Base-by-base conservation (phyloP, 1,140 invertebrate genomes). In the Drosophila murphyi region DNA sequence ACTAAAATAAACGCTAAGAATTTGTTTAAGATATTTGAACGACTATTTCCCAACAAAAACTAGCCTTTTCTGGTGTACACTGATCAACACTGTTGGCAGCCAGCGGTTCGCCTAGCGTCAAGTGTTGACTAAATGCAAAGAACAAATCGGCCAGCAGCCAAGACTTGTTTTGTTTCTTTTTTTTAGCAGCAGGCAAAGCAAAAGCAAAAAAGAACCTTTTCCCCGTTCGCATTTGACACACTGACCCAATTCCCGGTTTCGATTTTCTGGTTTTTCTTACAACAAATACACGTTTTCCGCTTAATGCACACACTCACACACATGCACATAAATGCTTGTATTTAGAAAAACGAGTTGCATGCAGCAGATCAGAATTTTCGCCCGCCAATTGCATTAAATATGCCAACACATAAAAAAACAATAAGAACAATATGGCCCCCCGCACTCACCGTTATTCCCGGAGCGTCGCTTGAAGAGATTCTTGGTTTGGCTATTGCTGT, bases 231-330 rank as follows among this genome's bases (percentile, higher is more conserved):
- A 57, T 65, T 73, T 91, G 89, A 89, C 89, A 91, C 57, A 91
- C 69, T 91, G 89, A 91, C 89, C 89, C 73, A 91, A 91, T 91
- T 91, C 85, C 75, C 72, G 77, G 82, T 86, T 91, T 89, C 83
- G 85, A 89, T 91, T 91, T 91, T 91, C 89, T 89, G 89, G 89
- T 91, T 91, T 91, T 91, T 78, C 78, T 75, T 69, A 88, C 78
- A 78, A 87, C 79, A 81, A 88, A 88, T 88, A 88, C 85, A 88
- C 77, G 83, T 88, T 88, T 89, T 88, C 83, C 83, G 80, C 80
- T 83, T 73, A 28, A 68, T 74, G 75, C 72, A 71, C 74, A 76
- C 54, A 69, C 47, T 57, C 55, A 74, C 45, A 45, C 10, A 64
- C 45, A 65, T 47, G 73, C 34, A 59, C 7, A 54, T 20, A 60